phyloP scores from a whole-genome alignment of 1,140 invertebrate species.

The Glomeris maerens region DNA sequence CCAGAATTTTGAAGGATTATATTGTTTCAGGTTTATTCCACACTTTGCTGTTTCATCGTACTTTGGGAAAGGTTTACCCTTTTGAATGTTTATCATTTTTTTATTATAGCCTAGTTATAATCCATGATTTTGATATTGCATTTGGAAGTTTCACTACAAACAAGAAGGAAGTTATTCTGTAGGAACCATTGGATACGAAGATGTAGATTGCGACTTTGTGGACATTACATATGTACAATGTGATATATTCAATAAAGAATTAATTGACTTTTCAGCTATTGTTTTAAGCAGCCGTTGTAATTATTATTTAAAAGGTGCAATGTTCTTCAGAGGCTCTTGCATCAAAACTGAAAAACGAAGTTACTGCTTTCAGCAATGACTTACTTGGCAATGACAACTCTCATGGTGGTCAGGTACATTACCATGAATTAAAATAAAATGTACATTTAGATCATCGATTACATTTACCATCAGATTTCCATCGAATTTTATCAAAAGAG shows the following conservation, averaged over 20 bases:
- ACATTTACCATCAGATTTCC: slow-evolving; percentile 61
- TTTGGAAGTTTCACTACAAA: slow-evolving; percentile 63
- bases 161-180: slow-evolving; percentile 87
- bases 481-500: slow-evolving; percentile 91
- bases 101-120: not conserved
- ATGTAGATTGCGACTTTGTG: slow-evolving; percentile 93
- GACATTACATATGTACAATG: slow-evolving; percentile 75
- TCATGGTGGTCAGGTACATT: slow-evolving; percentile 38
- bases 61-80: slow-evolving; percentile 58
- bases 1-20: slow-evolving; percentile 1
- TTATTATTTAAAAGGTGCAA: slow-evolving; percentile 42
- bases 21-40: slow-evolving; percentile 67
- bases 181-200: slow-evolving; percentile 83
- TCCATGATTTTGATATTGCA: not conserved
- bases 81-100: slow-evolving; percentile 6
- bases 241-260: not conserved
- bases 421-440: no score
- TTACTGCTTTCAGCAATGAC: slow-evolving; percentile 70
- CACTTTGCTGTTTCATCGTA: slow-evolving; percentile 84
- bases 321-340: slow-evolving; percentile 68
- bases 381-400: slow-evolving; percentile 40
- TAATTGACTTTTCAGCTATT: not conserved
- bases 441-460: not conserved
- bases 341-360: slow-evolving; percentile 57
- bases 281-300: slow-evolving; percentile 9